Evolutionary conservation across 2,113 vertebrate genomes (phyloP).

Genomic region (Fulmarus glacialis): DNA sequence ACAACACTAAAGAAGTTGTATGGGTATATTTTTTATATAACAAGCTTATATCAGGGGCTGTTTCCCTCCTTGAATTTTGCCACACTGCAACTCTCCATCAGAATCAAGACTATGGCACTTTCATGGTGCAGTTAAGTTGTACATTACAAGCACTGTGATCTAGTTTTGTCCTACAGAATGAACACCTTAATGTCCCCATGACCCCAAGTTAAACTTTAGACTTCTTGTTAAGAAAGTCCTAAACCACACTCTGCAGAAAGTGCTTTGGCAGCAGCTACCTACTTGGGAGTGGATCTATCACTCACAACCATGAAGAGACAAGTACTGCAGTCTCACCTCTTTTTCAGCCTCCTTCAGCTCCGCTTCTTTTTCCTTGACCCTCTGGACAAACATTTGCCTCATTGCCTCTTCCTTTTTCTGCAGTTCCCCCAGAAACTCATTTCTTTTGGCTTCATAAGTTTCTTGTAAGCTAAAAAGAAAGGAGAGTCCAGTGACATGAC

Average conservation of each 20-base stretch:
- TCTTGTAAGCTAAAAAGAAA: slow-evolving; percentile 88
- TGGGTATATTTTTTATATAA: neutral
- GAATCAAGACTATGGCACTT: neutral
- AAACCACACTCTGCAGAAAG: neutral
- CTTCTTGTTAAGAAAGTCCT: neutral
- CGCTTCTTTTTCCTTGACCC: slow-evolving; percentile 97
- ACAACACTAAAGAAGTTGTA: neutral
- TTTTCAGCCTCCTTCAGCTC: slow-evolving; percentile 99
- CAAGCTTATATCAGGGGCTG: neutral
- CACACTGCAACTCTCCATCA: neutral
- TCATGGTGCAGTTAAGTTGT: neutral
- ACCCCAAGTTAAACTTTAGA: neutral
- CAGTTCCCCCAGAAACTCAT: slow-evolving; percentile 96
- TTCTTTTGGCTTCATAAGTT: slow-evolving; percentile 97
- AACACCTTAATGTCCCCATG: neutral
- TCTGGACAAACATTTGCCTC: slow-evolving; percentile 99
- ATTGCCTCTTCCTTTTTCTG: slow-evolving; percentile 99
- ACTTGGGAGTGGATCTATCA: neutral
- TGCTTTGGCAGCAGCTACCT: neutral
- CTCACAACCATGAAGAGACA: neutral
- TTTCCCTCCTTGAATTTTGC: neutral
- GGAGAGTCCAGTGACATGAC: neutral
- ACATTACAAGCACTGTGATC: neutral
- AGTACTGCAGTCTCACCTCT: slow-evolving; percentile 82
- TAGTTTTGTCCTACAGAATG: neutral